These are phyloP conservation scores for Solen grandis DNA, from an alignment of 1,140 invertebrate species.

Conservation along the genomic window DNA sequence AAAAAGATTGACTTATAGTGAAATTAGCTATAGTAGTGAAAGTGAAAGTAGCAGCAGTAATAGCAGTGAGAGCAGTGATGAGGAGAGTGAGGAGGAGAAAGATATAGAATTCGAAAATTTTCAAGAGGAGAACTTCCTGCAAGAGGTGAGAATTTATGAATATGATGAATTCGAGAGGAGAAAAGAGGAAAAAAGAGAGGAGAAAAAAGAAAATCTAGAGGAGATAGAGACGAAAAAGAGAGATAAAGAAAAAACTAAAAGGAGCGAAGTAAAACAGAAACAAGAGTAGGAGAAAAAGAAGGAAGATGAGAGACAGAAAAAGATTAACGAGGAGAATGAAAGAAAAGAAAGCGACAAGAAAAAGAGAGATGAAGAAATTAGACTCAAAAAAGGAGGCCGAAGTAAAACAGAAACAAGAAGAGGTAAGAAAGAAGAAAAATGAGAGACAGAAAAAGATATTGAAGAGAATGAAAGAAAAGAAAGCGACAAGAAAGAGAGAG, in stretches of 20 bases:
- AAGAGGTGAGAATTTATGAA: too few species aligned
- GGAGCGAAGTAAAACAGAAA: background rate
- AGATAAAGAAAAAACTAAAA: background rate
- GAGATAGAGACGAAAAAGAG: background rate
- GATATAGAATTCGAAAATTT: background rate
- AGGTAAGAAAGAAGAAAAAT: background rate
- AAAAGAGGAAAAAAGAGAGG: conserved; percentile 5
- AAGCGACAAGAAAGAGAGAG: background rate
- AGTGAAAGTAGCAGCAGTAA: background rate
- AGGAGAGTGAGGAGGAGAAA: too few species aligned
- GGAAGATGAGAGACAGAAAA: background rate
- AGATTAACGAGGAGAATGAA: conserved; percentile 9
- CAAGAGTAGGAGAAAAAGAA: background rate
- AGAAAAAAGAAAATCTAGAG: conserved; percentile 12
- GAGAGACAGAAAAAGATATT: background rate
- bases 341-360: conserved; percentile 1
- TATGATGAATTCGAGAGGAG: conserved; percentile 9
- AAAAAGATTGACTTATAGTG: too few species aligned
- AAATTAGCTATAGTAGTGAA: too few species aligned
- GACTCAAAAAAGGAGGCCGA: conserved; percentile 7
- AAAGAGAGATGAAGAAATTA: conserved; percentile 10
- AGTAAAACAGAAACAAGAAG: background rate
- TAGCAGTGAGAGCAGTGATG: too few species aligned
- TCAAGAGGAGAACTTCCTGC: conserved; percentile 1
- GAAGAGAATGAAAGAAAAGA: background rate